Evolutionary conservation across 2,888 invertebrate species (phyloP), one percentile per base, ranked within the genome.

Genomic region (Caenorhabditis sulstoni): DNA sequence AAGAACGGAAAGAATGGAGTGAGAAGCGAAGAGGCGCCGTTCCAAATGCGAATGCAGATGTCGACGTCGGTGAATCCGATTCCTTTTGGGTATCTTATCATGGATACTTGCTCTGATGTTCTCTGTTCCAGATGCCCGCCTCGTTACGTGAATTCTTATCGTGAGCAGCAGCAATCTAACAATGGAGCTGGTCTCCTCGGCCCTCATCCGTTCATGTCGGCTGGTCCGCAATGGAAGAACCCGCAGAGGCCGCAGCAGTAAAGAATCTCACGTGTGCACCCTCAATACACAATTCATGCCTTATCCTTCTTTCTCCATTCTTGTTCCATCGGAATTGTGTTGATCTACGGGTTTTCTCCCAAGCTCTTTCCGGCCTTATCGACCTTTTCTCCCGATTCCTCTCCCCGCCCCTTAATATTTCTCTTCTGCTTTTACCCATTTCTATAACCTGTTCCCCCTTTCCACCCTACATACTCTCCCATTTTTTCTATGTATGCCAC

Each of bases 111-210:
- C n/a, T n/a, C n/a, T n/a, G 7, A 57, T 39, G 2, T 16, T 16
- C 14, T 50, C 4, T 14, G 11, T 50, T 78, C 35, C 57, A 70
- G 78, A 5, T 78, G 78, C 29, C 78, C 78, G 11, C 78, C 78
- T 44, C 59, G 49, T 37, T 39, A 59, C 5, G 78, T 66, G 12
- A 71, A 52, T 49, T 62, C 70, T 1, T 70, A 70, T n/a, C 59
- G 52, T 8, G 61, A 66, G 35, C 66, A 61, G 35, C 45, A 74
- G 16, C n/a, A n/a, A n/a, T 39, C 50, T 0, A 35, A 11, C 44
- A 55, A 14, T n/a, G 23, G 71, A 4, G 57, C 55, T 1, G 61
- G 65, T 23, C 18, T 65, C 11, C 71, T 55, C 3, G 74, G 74
- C 12, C 45, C 78, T 7, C 68, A 68, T 52, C 68, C 68, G 5